These are phyloP conservation scores for Poeciliopsis infans DNA, from an alignment of 2,797 vertebrate genomes.

Conservation along the genomic window DNA sequence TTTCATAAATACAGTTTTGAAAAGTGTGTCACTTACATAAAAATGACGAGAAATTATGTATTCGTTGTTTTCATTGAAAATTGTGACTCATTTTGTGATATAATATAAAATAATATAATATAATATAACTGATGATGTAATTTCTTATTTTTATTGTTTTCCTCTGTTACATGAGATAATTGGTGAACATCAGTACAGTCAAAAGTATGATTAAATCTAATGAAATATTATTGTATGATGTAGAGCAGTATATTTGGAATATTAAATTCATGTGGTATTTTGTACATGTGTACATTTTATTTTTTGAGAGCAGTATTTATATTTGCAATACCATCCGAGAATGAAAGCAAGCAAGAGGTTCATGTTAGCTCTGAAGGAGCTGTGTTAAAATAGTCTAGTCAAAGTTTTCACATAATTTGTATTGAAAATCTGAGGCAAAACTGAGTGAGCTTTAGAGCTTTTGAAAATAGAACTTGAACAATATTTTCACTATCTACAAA, in stretches of 20 bases:
- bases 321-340: not conserved
- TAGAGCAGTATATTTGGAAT: not conserved
- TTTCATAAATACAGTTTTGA: not conserved
- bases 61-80: not conserved
- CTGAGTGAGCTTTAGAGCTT: not conserved
- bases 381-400: not conserved
- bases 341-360: not conserved
- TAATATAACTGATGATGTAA: not conserved
- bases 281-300: not conserved
- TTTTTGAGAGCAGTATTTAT: not conserved
- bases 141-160: not conserved
- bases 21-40: not conserved
- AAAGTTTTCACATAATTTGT: not conserved
- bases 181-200: no score
- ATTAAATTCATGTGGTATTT: not conserved
- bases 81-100: not conserved
- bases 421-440: not conserved
- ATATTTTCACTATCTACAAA: not conserved
- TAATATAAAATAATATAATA: not conserved
- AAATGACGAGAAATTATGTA: not conserved
- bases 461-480: not conserved
- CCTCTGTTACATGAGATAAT: not conserved
- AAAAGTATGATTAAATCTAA: not conserved
- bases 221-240: not conserved
- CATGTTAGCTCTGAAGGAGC: not conserved